Conservation (phyloP, 2,113 vertebrate genomes). For the Symphodus melops region DNA sequence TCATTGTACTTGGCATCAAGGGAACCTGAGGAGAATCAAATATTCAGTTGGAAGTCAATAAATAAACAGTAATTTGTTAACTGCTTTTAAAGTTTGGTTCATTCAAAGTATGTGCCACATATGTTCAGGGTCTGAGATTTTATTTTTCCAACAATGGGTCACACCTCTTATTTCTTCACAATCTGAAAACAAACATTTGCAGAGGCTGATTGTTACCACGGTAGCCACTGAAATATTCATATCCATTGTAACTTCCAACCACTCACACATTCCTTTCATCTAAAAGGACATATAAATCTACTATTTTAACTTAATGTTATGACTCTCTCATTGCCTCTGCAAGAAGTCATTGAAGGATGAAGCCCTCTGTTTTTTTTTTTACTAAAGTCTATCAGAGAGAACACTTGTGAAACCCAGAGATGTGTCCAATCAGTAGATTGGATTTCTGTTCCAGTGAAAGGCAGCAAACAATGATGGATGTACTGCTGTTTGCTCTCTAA, state of each 20-base stretch:
- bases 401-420: slow-evolving; percentile 34
- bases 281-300: neutral
- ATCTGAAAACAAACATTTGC: slow-evolving; percentile 42
- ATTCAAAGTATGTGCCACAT: neutral
- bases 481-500: slow-evolving; percentile 48
- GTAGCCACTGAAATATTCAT: slow-evolving; percentile 39
- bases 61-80: no score
- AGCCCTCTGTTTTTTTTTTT: neutral
- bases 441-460: slow-evolving; percentile 63
- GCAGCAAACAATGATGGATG: slow-evolving; percentile 76
- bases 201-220: neutral
- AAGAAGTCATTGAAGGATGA: neutral
- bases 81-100: neutral
- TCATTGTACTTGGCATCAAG: neutral
- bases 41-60: no score
- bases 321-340: slow-evolving; percentile 4
- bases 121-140: neutral
- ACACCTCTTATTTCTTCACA: slow-evolving; percentile 8
- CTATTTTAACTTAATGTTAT: no score
- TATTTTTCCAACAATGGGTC: neutral
- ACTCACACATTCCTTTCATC: slow-evolving; percentile 12
- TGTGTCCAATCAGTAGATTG: slow-evolving; percentile 60
- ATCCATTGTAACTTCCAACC: slow-evolving; percentile 35
- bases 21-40: no score
- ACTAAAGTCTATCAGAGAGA: neutral